Evolutionary conservation across 1,140 invertebrate genomes (phyloP), one percentile per base, ranked within the genome.

Genomic region (Drepana arcuata): DNA sequence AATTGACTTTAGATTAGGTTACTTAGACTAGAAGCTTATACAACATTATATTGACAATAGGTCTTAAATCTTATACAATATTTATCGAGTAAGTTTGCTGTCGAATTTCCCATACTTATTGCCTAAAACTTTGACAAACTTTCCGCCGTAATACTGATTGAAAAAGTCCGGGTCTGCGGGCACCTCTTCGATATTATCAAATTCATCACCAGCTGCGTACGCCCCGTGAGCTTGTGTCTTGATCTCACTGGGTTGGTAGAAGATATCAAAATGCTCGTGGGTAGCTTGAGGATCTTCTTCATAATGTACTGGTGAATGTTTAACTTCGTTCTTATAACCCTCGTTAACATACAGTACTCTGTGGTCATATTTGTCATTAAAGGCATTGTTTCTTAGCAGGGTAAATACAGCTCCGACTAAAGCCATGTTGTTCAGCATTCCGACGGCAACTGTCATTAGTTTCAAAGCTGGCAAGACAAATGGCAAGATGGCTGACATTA

Each of bases 401-500:
- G 80, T 83, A 37, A 84, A 80, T 2, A 84, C 49, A 1, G 83
- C 74, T n/a, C 81, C 80, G 1, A 58, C 56, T 4, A 84, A 42
- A 0, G 81, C 81, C 75, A 84, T 80, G 15, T 83, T 74, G 49
- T 84, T 84, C 0, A 84, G 43, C 54, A 83, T 66, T 2, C 64
- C 74, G 0, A 59, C 63, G 2, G 58, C 74, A 2, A 84, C 9
- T 1, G 71, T 67, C 66, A 78, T 77, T 63, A 85, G 72, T 51
- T 83, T 84, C 24, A 85, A 43, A 0, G 73, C 71, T 28, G 83
- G 83, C 49, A 85, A 61, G 15, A 83, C 58, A 39, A 85, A 85
- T 6, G 83, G 83, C 36, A 85, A 57, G 15, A 84, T 55, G 2
- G 83, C 81, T 2, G 83, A 78, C 74, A 84, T 83, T 3, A 85